These are phyloP conservation scores for Cariama cristata DNA, from an alignment of 2,113 vertebrate species.

Conservation along the genomic window DNA sequence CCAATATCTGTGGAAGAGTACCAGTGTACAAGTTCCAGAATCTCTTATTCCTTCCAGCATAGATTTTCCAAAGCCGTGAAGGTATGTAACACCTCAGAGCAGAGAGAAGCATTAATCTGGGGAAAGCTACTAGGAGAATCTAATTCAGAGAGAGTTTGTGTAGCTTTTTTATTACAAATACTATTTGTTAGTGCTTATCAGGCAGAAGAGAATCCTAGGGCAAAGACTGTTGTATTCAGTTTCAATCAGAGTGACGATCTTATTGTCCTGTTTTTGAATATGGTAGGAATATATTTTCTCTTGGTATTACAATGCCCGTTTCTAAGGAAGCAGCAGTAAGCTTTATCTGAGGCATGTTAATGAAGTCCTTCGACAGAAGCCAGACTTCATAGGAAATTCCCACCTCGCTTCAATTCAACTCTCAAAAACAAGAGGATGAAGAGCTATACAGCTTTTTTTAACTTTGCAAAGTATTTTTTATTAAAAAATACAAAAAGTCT, in stretches of 20 bases:
- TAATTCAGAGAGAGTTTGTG: not conserved
- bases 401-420: not conserved
- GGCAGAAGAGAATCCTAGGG: not conserved
- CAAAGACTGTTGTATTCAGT: not conserved
- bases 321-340: not conserved
- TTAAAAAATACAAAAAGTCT: not conserved
- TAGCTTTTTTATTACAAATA: not conserved
- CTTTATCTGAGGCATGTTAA: conserved; percentile 1
- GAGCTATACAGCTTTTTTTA: not conserved
- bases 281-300: not conserved
- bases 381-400: not conserved
- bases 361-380: not conserved
- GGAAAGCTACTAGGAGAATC: not conserved
- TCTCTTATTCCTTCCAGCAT: not conserved
- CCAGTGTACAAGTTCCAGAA: not conserved
- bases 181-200: not conserved
- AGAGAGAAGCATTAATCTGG: not conserved
- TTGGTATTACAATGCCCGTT: not conserved
- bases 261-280: not conserved
- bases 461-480: not conserved
- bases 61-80: not conserved
- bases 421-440: not conserved
- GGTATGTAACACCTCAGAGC: not conserved
- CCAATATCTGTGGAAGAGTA: not conserved
- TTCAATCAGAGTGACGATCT: not conserved